A percentile compares a stretch with the other conserved stretches of the same genome.
Conservation (phyloP, 1,140 invertebrate species). For the Calephelis virginiensis region DNA sequence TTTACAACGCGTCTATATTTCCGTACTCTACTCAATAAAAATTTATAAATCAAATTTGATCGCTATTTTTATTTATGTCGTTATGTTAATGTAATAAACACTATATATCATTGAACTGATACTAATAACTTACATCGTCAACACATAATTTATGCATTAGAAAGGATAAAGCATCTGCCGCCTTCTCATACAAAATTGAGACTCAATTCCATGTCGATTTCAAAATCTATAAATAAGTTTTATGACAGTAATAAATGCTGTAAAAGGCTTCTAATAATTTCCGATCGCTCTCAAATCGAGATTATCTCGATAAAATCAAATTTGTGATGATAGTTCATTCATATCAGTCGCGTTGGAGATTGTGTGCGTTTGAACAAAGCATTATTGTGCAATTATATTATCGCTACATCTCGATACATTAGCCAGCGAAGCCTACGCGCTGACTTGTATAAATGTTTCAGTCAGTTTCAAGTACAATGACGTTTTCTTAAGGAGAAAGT, state of each 20-base stretch:
- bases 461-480: slow-evolving; percentile 25
- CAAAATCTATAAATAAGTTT: slow-evolving; percentile 44
- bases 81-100: slow-evolving; percentile 19
- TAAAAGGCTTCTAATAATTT: slow-evolving; percentile 35
- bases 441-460: slow-evolving; percentile 34
- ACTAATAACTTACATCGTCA: slow-evolving; percentile 22
- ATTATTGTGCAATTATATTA: slow-evolving; percentile 70
- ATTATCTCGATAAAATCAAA: slow-evolving; percentile 46
- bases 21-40: background rate
- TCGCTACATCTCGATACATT: slow-evolving; percentile 52
- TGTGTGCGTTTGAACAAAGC: slow-evolving; percentile 57
- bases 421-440: slow-evolving; percentile 26
- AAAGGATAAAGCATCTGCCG: slow-evolving; percentile 35
- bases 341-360: slow-evolving; percentile 40
- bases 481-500: slow-evolving; percentile 18
- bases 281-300: slow-evolving; percentile 42
- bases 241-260: slow-evolving; percentile 41
- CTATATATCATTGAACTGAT: slow-evolving; percentile 18
- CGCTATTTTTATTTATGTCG: background rate
- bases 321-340: slow-evolving; percentile 56
- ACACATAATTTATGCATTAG: slow-evolving; percentile 30
- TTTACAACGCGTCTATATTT: too few relatives aligned
- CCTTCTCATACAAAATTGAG: slow-evolving; percentile 35
- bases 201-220: slow-evolving; percentile 38
- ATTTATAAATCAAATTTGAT: background rate